These are phyloP conservation scores for Ophioderma brevispina DNA, from an alignment of 35 echinoderm and acorn worm species.

Conservation along the genomic window DNA sequence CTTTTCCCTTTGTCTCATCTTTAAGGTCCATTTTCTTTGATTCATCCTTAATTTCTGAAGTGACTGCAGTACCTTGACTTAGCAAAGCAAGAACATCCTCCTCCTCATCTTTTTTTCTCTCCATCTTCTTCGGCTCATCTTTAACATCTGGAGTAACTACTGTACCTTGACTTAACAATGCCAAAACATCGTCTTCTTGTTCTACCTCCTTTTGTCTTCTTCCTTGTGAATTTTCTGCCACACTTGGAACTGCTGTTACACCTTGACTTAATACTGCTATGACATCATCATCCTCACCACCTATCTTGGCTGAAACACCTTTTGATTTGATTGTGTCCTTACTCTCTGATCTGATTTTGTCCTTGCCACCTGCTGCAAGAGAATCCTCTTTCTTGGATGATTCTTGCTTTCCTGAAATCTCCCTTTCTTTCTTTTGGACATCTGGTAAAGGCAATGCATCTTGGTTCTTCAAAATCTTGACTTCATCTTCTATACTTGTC, in stretches of 20 bases:
- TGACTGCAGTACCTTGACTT: neutral
- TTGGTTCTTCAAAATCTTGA: no score
- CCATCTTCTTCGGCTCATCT: neutral
- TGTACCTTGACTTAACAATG: neutral
- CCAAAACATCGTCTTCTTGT: conserved; percentile 3
- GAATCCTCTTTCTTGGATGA: conserved; percentile 14
- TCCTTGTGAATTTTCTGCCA: neutral
- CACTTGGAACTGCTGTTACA: neutral
- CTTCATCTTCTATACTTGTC: no score
- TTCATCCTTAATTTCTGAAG: neutral
- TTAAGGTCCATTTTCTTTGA: neutral
- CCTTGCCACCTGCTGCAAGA: no score
- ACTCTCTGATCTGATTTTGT: no score
- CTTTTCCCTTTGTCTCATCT: neutral
- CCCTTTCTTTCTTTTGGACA: no score
- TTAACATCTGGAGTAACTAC: neutral
- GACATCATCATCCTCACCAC: conserved; percentile 20
- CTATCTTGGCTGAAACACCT: neutral
- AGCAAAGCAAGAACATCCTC: conserved; percentile 14
- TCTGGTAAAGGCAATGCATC: no score
- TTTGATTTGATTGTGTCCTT: no score
- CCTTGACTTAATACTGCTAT: conserved; percentile 22
- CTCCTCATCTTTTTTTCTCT: neutral
- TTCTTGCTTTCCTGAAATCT: neutral
- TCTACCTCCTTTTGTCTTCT: neutral